phyloP scores from a whole-genome alignment of 2,797 vertebrate genomes.

The Sandelia bainsii region DNA sequence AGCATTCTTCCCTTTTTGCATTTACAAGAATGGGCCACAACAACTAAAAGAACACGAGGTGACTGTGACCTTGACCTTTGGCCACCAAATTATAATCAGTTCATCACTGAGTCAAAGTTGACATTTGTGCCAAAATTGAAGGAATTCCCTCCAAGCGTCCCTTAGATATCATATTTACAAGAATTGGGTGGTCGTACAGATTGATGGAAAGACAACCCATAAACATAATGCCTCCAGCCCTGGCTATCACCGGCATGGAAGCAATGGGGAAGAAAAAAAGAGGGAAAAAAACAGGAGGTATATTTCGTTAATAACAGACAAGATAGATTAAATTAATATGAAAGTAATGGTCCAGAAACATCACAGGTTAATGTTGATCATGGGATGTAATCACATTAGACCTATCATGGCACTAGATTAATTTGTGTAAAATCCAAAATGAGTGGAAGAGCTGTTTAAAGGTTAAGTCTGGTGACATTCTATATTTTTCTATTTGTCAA shows the following conservation, averaged over 20 bases:
- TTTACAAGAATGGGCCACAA: no score
- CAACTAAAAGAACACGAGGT: no score
- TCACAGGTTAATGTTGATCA: slow-evolving; percentile 2
- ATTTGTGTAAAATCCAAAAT: slow-evolving; percentile 23
- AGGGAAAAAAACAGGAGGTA: background rate
- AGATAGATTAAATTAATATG: background rate
- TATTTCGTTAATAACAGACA: slow-evolving; percentile 1
- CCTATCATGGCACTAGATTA: background rate
- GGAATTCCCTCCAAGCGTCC: no score
- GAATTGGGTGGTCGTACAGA: no score
- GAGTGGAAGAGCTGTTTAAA: slow-evolving; percentile 3
- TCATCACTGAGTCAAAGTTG: no score
- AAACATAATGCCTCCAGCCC: background rate
- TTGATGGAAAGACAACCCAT: no score
- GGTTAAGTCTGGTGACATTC: background rate
- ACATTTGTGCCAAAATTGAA: no score
- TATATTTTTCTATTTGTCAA: background rate
- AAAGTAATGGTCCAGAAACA: slow-evolving; percentile 10
- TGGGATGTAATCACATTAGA: slow-evolving; percentile 2
- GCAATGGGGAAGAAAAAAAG: background rate
- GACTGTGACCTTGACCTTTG: no score
- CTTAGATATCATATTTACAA: no score
- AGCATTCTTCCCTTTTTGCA: no score
- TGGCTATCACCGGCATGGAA: no score
- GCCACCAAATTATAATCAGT: no score